Evolutionary conservation across 2,113 vertebrate genomes (phyloP).

Genomic region (Upupa epops): DNA sequence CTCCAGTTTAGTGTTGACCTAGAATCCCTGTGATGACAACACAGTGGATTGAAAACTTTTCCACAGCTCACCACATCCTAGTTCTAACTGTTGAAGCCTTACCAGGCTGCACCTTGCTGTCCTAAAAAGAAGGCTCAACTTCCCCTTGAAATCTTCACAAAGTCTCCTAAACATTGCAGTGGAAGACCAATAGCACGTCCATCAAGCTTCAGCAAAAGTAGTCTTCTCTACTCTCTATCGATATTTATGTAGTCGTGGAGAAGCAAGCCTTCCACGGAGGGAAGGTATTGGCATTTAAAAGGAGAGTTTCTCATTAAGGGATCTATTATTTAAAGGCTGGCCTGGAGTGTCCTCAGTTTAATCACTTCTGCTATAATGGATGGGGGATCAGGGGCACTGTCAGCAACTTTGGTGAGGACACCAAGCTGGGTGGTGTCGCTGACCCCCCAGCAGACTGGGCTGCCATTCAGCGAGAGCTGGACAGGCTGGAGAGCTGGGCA

Average conservation of each 20-base stretch:
- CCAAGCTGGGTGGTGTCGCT: too few species aligned
- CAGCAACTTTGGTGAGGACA: too few species aligned
- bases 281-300: neutral
- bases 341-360: neutral
- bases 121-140: neutral
- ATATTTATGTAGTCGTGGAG: fast-evolving
- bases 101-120: neutral
- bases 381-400: too few species aligned
- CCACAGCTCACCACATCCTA: neutral
- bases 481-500: too few species aligned
- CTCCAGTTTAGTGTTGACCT: neutral
- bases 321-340: neutral
- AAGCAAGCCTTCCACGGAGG: neutral
- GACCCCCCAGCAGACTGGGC: too few species aligned
- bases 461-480: too few species aligned
- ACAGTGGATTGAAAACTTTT: neutral
- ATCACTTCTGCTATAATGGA: neutral
- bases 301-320: neutral
- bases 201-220: neutral
- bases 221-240: too few species aligned
- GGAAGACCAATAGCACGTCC: neutral
- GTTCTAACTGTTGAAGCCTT: neutral
- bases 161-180: neutral
- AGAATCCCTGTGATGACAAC: neutral
- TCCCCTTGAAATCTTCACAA: neutral